A percentile compares a stretch with the other conserved stretches of the same genome.
Evolutionary conservation across 2,113 vertebrate genomes (phyloP).

Genomic region (Garra rufa): DNA sequence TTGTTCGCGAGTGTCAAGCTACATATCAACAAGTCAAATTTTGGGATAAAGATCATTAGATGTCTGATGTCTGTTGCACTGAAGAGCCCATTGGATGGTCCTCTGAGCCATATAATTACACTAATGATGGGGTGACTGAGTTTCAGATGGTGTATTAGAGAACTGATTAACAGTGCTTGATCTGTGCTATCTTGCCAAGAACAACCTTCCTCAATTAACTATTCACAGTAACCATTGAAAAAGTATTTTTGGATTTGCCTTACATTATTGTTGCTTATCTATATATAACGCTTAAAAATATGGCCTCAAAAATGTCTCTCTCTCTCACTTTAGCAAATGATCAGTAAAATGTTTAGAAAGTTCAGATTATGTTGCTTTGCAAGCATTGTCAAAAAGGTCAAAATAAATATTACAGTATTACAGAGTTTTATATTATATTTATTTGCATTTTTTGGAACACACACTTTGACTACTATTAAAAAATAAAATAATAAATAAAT

Average conservation of each 20-base stretch:
- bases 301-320: neutral
- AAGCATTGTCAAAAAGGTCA: neutral
- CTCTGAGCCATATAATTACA: conserved; percentile 37
- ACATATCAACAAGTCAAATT: conserved; percentile 16
- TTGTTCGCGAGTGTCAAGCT: neutral
- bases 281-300: neutral
- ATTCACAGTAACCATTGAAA: neutral
- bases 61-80: neutral
- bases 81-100: conserved; percentile 35
- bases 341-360: neutral
- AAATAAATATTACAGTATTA: neutral
- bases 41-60: conserved; percentile 20
- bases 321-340: neutral
- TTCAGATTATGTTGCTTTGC: neutral
- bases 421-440: neutral
- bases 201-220: neutral
- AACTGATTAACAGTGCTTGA: conserved; percentile 45
- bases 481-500: no score
- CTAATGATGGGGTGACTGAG: conserved; percentile 51
- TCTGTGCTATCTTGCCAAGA: conserved; percentile 48
- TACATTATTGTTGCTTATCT: neutral
- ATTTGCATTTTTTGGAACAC: neutral
- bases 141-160: conserved; percentile 35
- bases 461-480: neutral
- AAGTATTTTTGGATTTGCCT: neutral